Conservation (phyloP, 2,113 vertebrate genomes). For the Lichenostomus cassidix region DNA sequence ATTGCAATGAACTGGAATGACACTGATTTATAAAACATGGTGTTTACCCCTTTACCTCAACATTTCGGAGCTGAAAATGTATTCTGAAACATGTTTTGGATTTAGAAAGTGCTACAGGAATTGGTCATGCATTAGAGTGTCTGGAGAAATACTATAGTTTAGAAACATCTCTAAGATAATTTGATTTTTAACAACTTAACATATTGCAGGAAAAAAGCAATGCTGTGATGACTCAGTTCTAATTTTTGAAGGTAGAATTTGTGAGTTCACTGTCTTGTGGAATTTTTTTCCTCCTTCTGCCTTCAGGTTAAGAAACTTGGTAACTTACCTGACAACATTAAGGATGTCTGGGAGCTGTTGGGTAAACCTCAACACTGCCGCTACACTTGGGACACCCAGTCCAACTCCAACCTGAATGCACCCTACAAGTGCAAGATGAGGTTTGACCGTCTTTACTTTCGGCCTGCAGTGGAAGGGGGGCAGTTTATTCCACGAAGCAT, state of each 20-base stretch:
- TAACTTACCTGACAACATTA: constrained; percentile 75
- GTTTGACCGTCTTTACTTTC: constrained; percentile 88
- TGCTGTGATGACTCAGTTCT: neutral
- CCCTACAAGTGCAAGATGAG: constrained; percentile 78
- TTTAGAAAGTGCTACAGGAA: neutral
- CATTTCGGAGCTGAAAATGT: neutral
- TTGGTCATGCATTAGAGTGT: neutral
- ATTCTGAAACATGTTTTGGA: neutral
- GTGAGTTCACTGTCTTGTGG: neutral
- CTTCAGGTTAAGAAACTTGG: constrained; percentile 84
- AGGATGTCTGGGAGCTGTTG: constrained; percentile 89
- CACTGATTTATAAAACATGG: neutral
- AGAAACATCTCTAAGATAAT: neutral
- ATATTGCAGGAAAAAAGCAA: neutral
- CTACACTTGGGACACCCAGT: constrained; percentile 93
- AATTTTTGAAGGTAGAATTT: neutral
- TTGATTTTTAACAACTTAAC: neutral
- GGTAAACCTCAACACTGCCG: constrained; percentile 87
- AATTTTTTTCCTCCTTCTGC: neutral
- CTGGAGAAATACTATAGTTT: neutral
- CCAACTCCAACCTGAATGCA: constrained; percentile 83
- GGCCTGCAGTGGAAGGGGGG: constrained; percentile 67
- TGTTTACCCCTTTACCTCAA: neutral
- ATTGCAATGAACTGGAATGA: neutral
- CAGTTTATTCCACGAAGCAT: constrained; percentile 81